Conservation (phyloP, 2,797 vertebrate species). For the Gouania willdenowi region DNA sequence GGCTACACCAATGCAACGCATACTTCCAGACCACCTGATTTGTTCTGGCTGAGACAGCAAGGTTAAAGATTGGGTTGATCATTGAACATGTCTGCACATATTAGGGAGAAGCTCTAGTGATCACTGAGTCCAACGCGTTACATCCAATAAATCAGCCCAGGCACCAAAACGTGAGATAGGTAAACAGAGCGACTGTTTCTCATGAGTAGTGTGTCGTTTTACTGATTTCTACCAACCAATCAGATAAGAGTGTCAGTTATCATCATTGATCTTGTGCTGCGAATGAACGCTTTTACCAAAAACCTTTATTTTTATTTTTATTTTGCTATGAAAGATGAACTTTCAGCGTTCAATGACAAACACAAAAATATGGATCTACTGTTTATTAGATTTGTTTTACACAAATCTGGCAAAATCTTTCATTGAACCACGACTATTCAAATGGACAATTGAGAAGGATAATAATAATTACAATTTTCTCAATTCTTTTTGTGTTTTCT, state of each 20-base stretch:
- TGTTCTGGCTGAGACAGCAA: conserved; percentile 63
- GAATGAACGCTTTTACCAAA: no score
- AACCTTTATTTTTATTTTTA: no score
- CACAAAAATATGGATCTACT: no score
- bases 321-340: no score
- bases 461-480: no score
- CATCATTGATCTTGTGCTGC: conserved; percentile 17
- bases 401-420: no score
- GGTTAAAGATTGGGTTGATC: conserved; percentile 70
- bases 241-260: conserved; percentile 21
- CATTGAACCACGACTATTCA: no score
- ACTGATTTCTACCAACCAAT: not conserved
- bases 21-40: conserved; percentile 61
- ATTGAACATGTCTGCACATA: conserved; percentile 66
- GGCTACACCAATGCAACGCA: conserved; percentile 59
- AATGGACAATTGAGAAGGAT: no score
- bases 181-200: conserved; percentile 50
- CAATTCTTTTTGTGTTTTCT: no score
- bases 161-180: conserved; percentile 46
- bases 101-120: conserved; percentile 60
- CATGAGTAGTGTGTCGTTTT: conserved; percentile 25
- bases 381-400: no score
- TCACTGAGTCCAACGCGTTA: conserved; percentile 66
- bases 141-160: conserved; percentile 44
- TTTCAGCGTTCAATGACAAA: no score